Percentiles rank a stretch among this genome's conserved stretches.
Evolutionary conservation across 2,113 vertebrate genomes (phyloP).

Genomic region (Triplophysa siluroides): DNA sequence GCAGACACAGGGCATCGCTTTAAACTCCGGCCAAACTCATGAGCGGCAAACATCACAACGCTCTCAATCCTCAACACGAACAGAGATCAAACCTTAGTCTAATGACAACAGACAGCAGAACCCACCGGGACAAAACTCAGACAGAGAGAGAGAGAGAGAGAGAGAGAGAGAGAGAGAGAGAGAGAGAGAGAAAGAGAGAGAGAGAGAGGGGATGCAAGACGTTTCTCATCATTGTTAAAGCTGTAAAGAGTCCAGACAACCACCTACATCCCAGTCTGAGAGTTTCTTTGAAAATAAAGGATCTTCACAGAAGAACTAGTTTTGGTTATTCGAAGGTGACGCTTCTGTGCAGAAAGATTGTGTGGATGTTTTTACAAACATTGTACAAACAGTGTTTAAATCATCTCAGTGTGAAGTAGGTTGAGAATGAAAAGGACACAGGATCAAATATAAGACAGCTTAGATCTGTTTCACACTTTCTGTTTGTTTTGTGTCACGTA

Average conservation of each 20-base stretch:
- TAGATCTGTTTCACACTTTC: no score
- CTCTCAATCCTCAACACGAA: background rate
- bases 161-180: background rate
- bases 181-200: background rate
- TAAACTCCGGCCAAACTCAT: conserved; percentile 32
- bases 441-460: no score
- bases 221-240: background rate
- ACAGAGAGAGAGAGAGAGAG: background rate
- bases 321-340: no score
- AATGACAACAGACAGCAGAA: conserved; percentile 38
- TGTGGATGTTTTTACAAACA: no score
- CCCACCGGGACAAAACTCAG: background rate
- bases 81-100: conserved; percentile 40
- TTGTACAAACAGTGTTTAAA: no score
- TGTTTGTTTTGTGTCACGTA: no score
- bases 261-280: no score
- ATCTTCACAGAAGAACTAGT: no score
- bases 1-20: background rate
- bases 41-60: conserved; percentile 25
- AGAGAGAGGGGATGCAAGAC: background rate
- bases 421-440: no score
- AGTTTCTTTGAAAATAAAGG: no score
- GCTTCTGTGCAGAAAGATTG: no score
- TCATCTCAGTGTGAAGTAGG: no score
- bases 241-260: background rate